These are phyloP conservation scores for Brachypteracias leptosomus DNA, from an alignment of 2,113 vertebrate species.

Conservation along the genomic window DNA sequence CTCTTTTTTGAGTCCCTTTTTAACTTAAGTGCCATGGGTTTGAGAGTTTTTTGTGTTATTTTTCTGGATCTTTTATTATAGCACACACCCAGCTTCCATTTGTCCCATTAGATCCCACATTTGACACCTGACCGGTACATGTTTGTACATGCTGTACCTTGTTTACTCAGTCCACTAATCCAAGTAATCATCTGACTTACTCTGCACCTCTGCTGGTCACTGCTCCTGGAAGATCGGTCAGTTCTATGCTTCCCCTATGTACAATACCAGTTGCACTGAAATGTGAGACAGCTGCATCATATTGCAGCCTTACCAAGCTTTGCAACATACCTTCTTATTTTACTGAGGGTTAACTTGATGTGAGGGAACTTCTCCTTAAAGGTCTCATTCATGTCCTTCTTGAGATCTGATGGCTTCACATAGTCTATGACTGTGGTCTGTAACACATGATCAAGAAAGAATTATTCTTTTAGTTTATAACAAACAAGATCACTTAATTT, in stretches of 20 bases:
- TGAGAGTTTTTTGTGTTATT: neutral
- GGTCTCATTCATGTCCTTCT: constrained; percentile 99
- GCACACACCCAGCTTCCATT: neutral
- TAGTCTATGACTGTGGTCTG: constrained; percentile 99
- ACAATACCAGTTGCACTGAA: neutral
- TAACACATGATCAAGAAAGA: constrained; percentile 35
- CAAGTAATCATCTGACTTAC: neutral
- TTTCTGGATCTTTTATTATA: neutral
- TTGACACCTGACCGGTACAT: neutral
- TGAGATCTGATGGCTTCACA: constrained; percentile 97
- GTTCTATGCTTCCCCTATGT: neutral
- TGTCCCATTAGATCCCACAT: rapidly evolving
- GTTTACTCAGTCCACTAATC: neutral
- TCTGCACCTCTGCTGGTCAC: neutral
- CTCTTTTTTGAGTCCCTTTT: neutral
- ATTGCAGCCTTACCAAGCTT: rapidly evolving
- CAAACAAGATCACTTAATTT: neutral
- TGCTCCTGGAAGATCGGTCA: neutral
- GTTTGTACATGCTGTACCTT: neutral
- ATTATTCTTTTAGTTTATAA: neutral
- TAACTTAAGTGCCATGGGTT: neutral
- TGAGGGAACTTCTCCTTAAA: constrained; percentile 99
- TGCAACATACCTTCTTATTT: constrained; percentile 88
- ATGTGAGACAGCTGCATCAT: neutral
- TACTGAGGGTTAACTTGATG: constrained; percentile 96